Evolutionary conservation across 2,113 vertebrate genomes (phyloP).

Genomic region (Phoenicopterus ruber): DNA sequence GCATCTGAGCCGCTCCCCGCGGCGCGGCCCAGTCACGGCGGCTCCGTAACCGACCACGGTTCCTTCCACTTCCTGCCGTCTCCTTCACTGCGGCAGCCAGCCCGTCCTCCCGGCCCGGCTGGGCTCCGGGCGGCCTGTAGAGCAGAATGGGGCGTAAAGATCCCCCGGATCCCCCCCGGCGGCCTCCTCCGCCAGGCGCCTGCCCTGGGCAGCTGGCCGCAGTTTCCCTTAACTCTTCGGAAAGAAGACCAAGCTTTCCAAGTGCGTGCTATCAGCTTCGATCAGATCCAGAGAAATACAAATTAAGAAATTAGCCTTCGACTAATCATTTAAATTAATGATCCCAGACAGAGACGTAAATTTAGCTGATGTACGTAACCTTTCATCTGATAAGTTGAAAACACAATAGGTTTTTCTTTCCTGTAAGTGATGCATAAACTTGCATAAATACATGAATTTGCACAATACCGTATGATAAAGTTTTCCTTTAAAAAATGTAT

Average conservation of each 20-base stretch:
- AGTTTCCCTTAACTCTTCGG: fast-evolving
- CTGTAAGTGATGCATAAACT: background rate
- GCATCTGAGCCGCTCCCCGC: too few relatives aligned
- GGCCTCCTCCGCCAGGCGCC: fast-evolving
- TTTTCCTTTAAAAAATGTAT: background rate
- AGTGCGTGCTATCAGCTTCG: fast-evolving
- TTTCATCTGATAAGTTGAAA: background rate
- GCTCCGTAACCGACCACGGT: background rate
- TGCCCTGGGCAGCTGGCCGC: fast-evolving
- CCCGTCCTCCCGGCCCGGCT: background rate
- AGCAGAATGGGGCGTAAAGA: too few relatives aligned
- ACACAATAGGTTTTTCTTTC: background rate
- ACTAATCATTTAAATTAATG: background rate
- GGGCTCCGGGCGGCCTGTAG: background rate
- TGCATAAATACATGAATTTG: background rate
- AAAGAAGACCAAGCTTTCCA: fast-evolving
- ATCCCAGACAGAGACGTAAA: background rate
- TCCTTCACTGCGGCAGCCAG: background rate
- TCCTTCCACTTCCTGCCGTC: too few relatives aligned
- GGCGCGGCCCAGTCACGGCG: fast-evolving
- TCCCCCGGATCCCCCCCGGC: fast-evolving
- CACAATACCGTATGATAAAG: background rate
- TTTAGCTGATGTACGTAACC: background rate
- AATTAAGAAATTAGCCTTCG: background rate
- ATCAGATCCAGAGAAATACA: background rate